Percentiles rank a stretch among this genome's conserved stretches.
phyloP scores from a whole-genome alignment of 2,113 vertebrate species.

The Ageneiosus marmoratus region DNA sequence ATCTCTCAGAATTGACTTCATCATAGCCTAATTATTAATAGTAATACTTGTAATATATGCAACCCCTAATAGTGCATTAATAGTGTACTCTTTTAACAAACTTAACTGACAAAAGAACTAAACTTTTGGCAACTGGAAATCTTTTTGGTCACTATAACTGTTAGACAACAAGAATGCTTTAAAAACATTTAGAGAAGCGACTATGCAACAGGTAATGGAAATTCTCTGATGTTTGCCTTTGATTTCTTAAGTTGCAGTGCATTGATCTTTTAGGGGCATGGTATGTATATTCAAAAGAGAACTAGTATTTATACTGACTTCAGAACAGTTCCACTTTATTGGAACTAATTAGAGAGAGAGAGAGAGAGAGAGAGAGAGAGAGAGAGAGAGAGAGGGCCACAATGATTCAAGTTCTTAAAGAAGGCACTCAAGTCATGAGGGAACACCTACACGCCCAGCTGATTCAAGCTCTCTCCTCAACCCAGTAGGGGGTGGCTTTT shows the following conservation, averaged over 20 bases:
- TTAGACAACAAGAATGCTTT: not conserved
- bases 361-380: conserved; percentile 10
- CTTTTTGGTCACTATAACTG: not conserved
- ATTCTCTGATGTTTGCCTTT: not conserved
- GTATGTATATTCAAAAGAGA: too few relatives aligned
- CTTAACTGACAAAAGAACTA: not conserved
- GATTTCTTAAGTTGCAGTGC: too few relatives aligned
- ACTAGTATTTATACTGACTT: too few relatives aligned
- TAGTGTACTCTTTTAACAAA: not conserved
- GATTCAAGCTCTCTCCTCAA: conserved; percentile 44
- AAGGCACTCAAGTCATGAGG: conserved; percentile 30
- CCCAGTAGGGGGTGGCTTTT: conserved; percentile 49
- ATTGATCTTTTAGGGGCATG: too few relatives aligned
- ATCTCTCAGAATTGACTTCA: not conserved
- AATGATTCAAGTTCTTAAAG: conserved; percentile 41
- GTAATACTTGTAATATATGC: not conserved
- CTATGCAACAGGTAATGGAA: not conserved
- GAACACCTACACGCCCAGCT: conserved; percentile 52
- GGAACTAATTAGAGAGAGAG: too few relatives aligned
- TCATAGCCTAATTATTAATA: not conserved
- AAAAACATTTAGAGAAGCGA: not conserved
- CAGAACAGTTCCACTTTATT: too few relatives aligned
- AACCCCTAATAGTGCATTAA: not conserved
- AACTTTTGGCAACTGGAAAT: not conserved
- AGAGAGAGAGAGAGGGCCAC: conserved; percentile 2